Percentiles rank a stretch among this genome's conserved stretches.
Evolutionary conservation across 2,888 invertebrate species (phyloP).

Genomic region (Cremastinae sp.): DNA sequence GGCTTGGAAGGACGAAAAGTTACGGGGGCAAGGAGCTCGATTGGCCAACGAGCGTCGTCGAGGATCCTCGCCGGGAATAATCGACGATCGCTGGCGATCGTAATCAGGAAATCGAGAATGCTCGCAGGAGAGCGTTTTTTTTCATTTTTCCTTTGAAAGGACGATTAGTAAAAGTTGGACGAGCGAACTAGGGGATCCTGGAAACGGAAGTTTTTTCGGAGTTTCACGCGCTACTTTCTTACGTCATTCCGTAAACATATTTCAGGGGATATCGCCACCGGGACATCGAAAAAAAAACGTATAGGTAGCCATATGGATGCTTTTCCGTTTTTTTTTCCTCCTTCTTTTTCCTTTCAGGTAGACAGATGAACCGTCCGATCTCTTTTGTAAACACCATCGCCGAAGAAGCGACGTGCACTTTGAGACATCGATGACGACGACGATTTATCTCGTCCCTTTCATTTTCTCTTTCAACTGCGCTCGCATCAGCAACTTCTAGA

Average conservation of each 20-base stretch:
- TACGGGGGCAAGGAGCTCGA: conserved; percentile 4
- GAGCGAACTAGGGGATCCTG: conserved; percentile 4
- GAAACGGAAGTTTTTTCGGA: conserved; percentile 38
- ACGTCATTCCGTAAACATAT: conserved; percentile 2
- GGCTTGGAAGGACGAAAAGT: conserved; percentile 6
- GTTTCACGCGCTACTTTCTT: conserved; percentile 1
- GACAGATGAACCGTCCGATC: conserved; percentile 61
- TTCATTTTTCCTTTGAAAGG: conserved; percentile 27
- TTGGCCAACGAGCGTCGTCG: conserved; percentile 11
- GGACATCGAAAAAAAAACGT: conserved; percentile 6
- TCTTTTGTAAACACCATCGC: conserved; percentile 67
- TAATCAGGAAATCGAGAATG: conserved; percentile 24
- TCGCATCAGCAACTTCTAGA: conserved; percentile 18
- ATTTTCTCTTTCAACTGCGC: conserved; percentile 25
- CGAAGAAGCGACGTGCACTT: conserved; percentile 56
- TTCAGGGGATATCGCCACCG: conserved; percentile 20
- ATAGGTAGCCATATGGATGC: conserved; percentile 41
- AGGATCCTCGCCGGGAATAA: conserved; percentile 46
- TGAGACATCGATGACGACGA: conserved; percentile 53
- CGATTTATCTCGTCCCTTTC: conserved; percentile 42
- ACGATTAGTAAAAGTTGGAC: conserved; percentile 35
- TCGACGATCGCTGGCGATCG: conserved; percentile 50
- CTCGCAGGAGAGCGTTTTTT: not conserved
- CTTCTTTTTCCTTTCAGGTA: conserved; percentile 38
- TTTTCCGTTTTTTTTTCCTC: conserved; percentile 6